Evolutionary conservation across 2,113 vertebrate species (phyloP), one percentile per base, ranked within the genome.

Genomic region (Leptodactylus fuscus): DNA sequence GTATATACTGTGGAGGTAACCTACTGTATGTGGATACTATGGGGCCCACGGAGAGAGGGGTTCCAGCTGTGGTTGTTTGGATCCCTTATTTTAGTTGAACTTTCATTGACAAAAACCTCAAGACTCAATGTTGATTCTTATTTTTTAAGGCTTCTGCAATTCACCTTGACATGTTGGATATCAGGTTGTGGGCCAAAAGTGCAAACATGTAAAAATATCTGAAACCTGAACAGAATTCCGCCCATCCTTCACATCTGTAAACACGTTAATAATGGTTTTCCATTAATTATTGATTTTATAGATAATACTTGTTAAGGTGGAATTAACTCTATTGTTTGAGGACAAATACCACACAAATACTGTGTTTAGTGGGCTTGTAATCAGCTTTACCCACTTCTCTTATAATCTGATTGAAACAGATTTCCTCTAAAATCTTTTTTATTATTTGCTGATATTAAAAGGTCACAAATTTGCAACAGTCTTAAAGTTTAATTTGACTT

Each of bases 321-420:
- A 95, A 94, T 91, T 94, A 94, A 93, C 87, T 87, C 91, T 91
- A 94, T 92, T 94, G 92, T 94, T 93, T 92, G 88, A 92, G 90
- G 91, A 92, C 88, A 93, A 95, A 92, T 92, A 90, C 91, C 89
- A 90, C 89, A 91, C 91, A 94, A 94, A 93, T 89, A 89, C 90
- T 92, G 90, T 93, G 92, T 94, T 94, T 94, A 92, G 93, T 88
- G 91, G 87, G 91, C 91, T 91, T 93, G 92, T 94, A 96, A 97
- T 95, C 95, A 96, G 95, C 94, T 97, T 96, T 96, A 91, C 94
- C 93, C 91, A 95, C 92, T 96, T 93, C 91, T 91, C 88, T 78
- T 90, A 88, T 95, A 96, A 96, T 96, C 93, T 94, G 94, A 95
- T 94, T 93, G 91, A 92, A 96, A 92, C 93, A 96, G 95, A 95